Evolutionary conservation across 2,797 vertebrate species (phyloP), one percentile per base, ranked within the genome.

Genomic region (Ptychadena robeensis): DNA sequence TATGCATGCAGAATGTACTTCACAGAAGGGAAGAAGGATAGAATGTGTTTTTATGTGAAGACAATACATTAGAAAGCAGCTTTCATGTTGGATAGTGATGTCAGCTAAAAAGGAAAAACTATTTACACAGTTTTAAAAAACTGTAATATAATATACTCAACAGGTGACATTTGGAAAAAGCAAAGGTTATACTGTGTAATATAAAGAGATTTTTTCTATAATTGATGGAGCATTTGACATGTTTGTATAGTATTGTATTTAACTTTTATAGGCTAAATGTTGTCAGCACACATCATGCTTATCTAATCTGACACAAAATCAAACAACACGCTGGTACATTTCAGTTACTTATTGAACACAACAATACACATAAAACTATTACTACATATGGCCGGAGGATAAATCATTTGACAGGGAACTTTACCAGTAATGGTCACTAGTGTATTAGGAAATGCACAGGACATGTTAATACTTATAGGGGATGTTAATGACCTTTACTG

Each of bases 291-390:
- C 27, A 28, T 61, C 18, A 53, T 25, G 59, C 59, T 25, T 28
- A 61, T 61, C 59, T 61, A 61, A 61, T 61, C n/a, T 61, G 9
- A 61, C n/a, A 61, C 25, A 10, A 61, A 61, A 61, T 61, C 59
- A 61, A 61, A 61, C 44, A 22, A 5, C 59, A 61, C 28, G 25
- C n/a, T 28, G 28, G n/a, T 28, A 61, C 10, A 28, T 61, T 3
- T 28, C 59, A 61, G 59, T 61, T 28, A 28, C 9, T 61, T 28
- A 10, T 28, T 61, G n/a, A 61, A 53, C 44, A 22, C 44, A 7
- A 0, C 14, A 44, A 44, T 3, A 44, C 14, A 4, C 14, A 22
- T n/a, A 22, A 53, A 53, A 53, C 0, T 9, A 0, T 53, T 53
- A 22, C 44, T 22, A 18, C 15, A 22, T 22, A 6, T 53, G 18